Conservation (phyloP, 2,113 vertebrate species). For the Caloenas nicobarica region DNA sequence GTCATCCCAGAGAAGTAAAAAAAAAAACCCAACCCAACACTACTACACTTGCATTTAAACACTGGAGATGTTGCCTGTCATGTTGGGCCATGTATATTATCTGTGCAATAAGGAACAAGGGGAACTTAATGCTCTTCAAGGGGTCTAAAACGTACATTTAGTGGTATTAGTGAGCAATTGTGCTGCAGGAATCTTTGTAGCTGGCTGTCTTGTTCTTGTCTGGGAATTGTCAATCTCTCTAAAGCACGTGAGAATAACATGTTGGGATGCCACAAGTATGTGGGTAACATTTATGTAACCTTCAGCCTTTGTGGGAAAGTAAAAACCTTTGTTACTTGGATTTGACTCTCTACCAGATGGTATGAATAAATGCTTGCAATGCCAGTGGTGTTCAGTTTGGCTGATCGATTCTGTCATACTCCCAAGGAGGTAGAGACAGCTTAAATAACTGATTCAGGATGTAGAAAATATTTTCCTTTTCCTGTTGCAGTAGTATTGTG, state of each 20-base stretch:
- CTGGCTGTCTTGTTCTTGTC: conserved; percentile 22
- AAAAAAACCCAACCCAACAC: background rate
- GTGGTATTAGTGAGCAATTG: conserved; percentile 17
- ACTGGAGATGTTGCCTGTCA: conserved; percentile 26
- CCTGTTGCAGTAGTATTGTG: conserved; percentile 34
- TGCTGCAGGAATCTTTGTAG: conserved; percentile 5
- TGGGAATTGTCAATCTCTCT: conserved; percentile 31
- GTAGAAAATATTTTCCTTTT: conserved; percentile 64
- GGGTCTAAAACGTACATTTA: conserved; percentile 5
- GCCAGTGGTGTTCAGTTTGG: conserved; percentile 60
- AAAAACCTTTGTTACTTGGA: conserved; percentile 69
- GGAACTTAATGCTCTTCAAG: conserved; percentile 11
- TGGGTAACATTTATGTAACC: conserved; percentile 42
- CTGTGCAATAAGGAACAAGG: background rate
- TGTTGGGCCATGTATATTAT: background rate
- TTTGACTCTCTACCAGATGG: conserved; percentile 66
- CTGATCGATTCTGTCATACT: conserved; percentile 64
- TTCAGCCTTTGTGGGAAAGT: conserved; percentile 69
- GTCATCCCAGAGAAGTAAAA: conserved; percentile 29
- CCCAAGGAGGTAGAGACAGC: conserved; percentile 40
- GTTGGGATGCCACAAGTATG: conserved; percentile 41
- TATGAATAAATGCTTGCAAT: conserved; percentile 67
- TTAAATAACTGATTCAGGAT: conserved; percentile 63
- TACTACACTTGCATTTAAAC: conserved; percentile 2
- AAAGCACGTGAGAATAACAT: conserved; percentile 47